These are phyloP conservation scores for Thaumatotibia leucotreta DNA, from an alignment of 1,140 invertebrate genomes.

Conservation along the genomic window DNA sequence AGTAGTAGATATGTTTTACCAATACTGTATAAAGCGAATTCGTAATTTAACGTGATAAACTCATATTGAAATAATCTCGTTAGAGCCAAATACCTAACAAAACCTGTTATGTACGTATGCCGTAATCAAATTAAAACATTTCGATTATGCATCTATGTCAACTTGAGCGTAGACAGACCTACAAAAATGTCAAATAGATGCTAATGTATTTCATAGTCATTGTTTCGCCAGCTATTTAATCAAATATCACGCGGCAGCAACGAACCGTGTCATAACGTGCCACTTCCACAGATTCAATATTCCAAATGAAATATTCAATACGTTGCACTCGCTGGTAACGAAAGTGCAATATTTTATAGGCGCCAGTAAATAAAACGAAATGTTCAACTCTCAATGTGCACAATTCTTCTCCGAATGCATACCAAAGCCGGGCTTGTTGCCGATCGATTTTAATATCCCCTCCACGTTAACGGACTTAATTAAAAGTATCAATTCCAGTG, in stretches of 20 bases:
- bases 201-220: constrained; percentile 33
- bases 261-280: constrained; percentile 22
- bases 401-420: neutral
- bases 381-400: neutral
- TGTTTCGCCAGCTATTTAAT: constrained; percentile 30
- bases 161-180: neutral
- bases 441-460: neutral
- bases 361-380: constrained; percentile 22
- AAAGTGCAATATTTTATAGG: constrained; percentile 37
- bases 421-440: neutral
- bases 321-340: constrained; percentile 43
- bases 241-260: constrained; percentile 14
- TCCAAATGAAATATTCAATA: constrained; percentile 57
- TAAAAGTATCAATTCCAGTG: neutral
- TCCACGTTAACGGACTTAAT: neutral
- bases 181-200: neutral
- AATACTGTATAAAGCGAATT: too few species aligned
- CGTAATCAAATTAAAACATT: too few species aligned
- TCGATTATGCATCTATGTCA: neutral
- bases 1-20: too few species aligned
- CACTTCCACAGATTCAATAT: constrained; percentile 50
- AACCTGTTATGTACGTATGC: too few species aligned
- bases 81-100: too few species aligned
- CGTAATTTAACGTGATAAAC: too few species aligned
- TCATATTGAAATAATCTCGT: too few species aligned